Conservation (phyloP, 2,113 vertebrate genomes). For the Daphoenositta chrysoptera region DNA sequence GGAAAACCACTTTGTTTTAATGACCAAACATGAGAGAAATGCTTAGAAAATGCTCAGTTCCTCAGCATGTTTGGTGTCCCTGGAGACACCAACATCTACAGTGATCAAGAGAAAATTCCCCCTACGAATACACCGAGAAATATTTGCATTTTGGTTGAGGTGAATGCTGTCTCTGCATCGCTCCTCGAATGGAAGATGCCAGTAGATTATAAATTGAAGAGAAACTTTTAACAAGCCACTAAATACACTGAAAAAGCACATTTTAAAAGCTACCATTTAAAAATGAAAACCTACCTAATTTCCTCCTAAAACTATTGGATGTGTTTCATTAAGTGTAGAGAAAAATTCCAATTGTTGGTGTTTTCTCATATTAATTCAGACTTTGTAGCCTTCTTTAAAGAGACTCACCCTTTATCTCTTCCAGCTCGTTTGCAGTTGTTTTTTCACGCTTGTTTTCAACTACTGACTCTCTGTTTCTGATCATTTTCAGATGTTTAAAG, state of each 20-base stretch:
- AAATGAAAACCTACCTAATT: background rate
- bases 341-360: background rate
- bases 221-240: background rate
- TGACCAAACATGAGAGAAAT: rapidly evolving
- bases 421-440: background rate
- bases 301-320: background rate
- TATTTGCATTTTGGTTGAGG: background rate
- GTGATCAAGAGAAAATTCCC: background rate
- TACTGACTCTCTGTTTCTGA: background rate
- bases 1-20: background rate
- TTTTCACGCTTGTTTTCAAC: background rate
- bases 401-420: background rate
- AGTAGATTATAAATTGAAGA: background rate
- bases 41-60: background rate
- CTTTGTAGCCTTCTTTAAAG: background rate
- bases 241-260: background rate
- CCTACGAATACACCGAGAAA: background rate
- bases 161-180: background rate
- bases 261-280: background rate
- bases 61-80: background rate
- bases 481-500: conserved; percentile 90
- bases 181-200: background rate
- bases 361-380: background rate
- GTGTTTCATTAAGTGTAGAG: background rate
- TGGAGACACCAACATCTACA: background rate